phyloP scores from a whole-genome alignment of 1,140 invertebrate genomes.

The Plectrocnemia conspersa region DNA sequence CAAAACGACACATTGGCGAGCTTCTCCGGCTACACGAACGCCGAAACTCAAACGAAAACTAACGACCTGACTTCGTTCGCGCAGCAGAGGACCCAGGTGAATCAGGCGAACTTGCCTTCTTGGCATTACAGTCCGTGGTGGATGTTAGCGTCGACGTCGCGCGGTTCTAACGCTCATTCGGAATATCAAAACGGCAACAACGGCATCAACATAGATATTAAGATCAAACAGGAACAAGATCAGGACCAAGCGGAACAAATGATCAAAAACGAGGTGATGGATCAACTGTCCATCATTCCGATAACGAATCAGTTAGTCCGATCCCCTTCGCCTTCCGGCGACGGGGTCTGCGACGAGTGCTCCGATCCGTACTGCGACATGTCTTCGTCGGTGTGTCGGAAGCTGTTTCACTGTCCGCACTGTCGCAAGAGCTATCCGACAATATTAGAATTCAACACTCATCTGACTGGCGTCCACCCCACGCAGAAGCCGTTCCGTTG shows the following conservation, averaged over 20 bases:
- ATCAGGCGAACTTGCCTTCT: conserved; percentile 43
- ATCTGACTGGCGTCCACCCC: conserved; percentile 50
- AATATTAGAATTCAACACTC: conserved; percentile 50
- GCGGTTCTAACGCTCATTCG: conserved; percentile 39
- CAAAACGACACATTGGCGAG: conserved; percentile 39
- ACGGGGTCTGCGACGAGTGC: conserved; percentile 50
- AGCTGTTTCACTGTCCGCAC: conserved; percentile 51
- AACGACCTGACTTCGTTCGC: conserved; percentile 42
- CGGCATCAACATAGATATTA: conserved; percentile 39
- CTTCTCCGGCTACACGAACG: conserved; percentile 50
- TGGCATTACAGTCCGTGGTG: conserved; percentile 54
- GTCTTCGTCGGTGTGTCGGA: conserved; percentile 46
- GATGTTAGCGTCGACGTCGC: conserved; percentile 50
- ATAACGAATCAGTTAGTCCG: conserved; percentile 27
- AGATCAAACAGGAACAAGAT: conserved; percentile 49
- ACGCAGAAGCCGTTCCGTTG: conserved; percentile 51
- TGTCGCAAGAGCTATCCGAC: conserved; percentile 52
- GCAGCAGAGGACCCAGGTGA: conserved; percentile 32
- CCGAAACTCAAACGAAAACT: conserved; percentile 49
- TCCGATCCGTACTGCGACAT: conserved; percentile 52
- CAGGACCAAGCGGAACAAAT: conserved; percentile 28
- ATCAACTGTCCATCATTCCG: conserved; percentile 32
- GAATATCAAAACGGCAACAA: conserved; percentile 41
- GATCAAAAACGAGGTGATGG: conserved; percentile 33
- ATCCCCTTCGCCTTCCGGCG: conserved; percentile 42